Percentiles rank a stretch among this genome's conserved stretches.
These are phyloP conservation scores for Cryptocephalus primarius DNA, from an alignment of 2,888 invertebrate species.

Conservation along the genomic window DNA sequence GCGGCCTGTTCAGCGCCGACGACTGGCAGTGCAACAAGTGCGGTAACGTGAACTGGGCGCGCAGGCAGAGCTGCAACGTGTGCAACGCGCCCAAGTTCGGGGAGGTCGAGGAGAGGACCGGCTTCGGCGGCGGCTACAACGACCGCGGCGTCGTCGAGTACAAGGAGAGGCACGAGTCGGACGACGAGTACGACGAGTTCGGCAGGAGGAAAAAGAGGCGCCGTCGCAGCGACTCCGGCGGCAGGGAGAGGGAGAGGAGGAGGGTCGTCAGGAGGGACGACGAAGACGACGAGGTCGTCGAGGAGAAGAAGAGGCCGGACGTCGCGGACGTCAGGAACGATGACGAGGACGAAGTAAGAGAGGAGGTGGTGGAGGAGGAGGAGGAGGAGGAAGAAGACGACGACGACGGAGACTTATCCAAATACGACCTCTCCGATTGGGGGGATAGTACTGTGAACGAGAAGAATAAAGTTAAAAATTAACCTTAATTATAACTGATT, in stretches of 20 bases:
- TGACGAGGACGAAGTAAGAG: constrained; percentile 33
- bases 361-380: constrained; percentile 40
- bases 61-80: constrained; percentile 92
- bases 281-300: constrained; percentile 38
- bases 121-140: constrained; percentile 86
- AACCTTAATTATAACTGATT: too few species aligned
- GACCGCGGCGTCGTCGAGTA: constrained; percentile 95
- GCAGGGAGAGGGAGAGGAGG: constrained; percentile 5
- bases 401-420: constrained; percentile 45
- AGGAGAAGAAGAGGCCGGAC: constrained; percentile 21
- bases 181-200: constrained; percentile 91
- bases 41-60: constrained; percentile 99
- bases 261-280: constrained; percentile 3
- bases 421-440: constrained; percentile 47
- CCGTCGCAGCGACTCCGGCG: constrained; percentile 2
- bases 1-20: constrained; percentile 92
- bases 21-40: constrained; percentile 99
- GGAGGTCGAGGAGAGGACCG: constrained; percentile 73
- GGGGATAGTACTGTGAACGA: constrained; percentile 29
- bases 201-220: constrained; percentile 32
- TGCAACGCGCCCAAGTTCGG: constrained; percentile 98
- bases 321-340: constrained; percentile 3
- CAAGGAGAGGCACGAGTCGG: constrained; percentile 71
- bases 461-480: background rate
- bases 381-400: constrained; percentile 44